phyloP scores from a whole-genome alignment of 2,113 vertebrate genomes.

The Pampusana beccarii region DNA sequence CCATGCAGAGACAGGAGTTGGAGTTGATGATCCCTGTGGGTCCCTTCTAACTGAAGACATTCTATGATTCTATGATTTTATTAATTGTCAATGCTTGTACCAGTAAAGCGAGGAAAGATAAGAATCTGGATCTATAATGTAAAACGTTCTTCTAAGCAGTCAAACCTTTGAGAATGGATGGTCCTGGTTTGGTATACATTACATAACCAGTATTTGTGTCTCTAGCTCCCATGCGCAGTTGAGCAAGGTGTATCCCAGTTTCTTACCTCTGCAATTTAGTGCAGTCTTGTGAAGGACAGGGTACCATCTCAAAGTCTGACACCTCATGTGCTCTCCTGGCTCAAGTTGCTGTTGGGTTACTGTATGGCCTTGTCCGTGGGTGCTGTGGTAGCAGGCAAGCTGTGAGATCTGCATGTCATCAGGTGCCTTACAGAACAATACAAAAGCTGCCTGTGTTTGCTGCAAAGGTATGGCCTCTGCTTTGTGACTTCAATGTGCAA shows the following conservation, averaged over 20 bases:
- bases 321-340: neutral
- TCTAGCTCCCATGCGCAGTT: neutral
- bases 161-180: neutral
- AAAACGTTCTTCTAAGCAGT: neutral
- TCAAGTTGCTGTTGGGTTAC: neutral
- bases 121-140: neutral
- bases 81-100: neutral
- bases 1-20: too few relatives aligned
- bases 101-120: neutral
- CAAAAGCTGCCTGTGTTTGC: neutral
- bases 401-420: neutral
- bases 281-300: neutral
- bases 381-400: neutral
- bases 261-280: neutral
- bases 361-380: fast-evolving
- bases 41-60: too few relatives aligned
- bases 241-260: neutral
- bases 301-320: neutral
- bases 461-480: neutral
- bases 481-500: neutral
- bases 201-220: neutral
- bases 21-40: too few relatives aligned
- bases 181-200: neutral
- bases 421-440: neutral
- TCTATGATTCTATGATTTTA: too few relatives aligned